A percentile compares a stretch with the other conserved stretches of the same genome.
phyloP scores from a whole-genome alignment of 2,113 vertebrate species.

The Danio rerio region GRCz12tu NC_133178.1:34913001-34913500 shows the following conservation, averaged over 20 bases:
- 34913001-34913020: slow-evolving; percentile 6
- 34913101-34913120: slow-evolving; percentile 28
- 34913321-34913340: no score
- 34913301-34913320: not conserved
- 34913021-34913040: not conserved
- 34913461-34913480: no score
- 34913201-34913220: slow-evolving; percentile 34
- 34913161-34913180: slow-evolving; percentile 25
- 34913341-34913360: no score
- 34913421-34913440: no score
- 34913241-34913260: slow-evolving; percentile 15
- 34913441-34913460: no score
- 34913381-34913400: no score
- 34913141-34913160: slow-evolving; percentile 32
- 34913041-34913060: slow-evolving; percentile 14
- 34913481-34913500: no score
- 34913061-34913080: slow-evolving; percentile 44
- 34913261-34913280: not conserved
- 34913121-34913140: slow-evolving; percentile 5
- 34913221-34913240: slow-evolving; percentile 30
- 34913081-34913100: slow-evolving; percentile 38
- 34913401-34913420: no score
- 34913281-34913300: not conserved
- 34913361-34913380: no score
- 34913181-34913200: slow-evolving; percentile 28